Evolutionary conservation across 2,113 vertebrate genomes (phyloP), one percentile per base, ranked within the genome.

Genomic region (Steatornis caripensis): DNA sequence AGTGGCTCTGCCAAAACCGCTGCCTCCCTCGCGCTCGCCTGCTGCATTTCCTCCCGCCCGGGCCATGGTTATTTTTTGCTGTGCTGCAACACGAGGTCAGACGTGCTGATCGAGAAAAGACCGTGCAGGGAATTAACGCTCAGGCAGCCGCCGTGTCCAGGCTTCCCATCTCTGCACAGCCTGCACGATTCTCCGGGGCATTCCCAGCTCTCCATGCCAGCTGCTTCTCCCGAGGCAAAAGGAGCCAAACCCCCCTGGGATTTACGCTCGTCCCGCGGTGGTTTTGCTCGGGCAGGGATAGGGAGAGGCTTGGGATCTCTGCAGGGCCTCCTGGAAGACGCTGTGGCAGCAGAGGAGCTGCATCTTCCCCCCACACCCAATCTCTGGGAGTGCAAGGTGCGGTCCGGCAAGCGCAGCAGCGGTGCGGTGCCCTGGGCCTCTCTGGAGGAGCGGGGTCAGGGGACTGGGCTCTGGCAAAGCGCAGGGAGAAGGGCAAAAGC

Each of bases 31-130:
- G 11, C 88, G 18, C 62, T 72, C 7, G 34, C 94, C 71, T 41
- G 70, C 34, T 83, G 82, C 80, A 3, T 58, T 96, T 97, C 96
- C 93, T 96, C 93, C 93, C 75, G 32, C 81, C 5, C 20, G 79
- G 71, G 49, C 72, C 18, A 55, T 1, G 10, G 91, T 82, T 97
- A 92, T 93, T 97, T 97, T 96, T 89, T 95, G 81, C 97, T 93
- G 64, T 43, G 89, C 96, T 95, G 94, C 85, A 83, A 77, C 90
- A 76, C 77, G 57, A 79, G 92, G 88, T 91, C 95, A 87, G 88
- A 89, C 4, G n/a, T 61, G 55, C 78, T 4, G 5, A 24, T n/a
- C 1, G 49, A 88, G 91, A 90, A 82, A 87, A 84, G 68, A n/a
- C 49, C 1, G 11, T 41, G 81, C 51, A 54, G 76, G 89, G 80